phyloP scores from a whole-genome alignment of 2,797 vertebrate genomes.

The Limnodromus scolopaceus region DNA sequence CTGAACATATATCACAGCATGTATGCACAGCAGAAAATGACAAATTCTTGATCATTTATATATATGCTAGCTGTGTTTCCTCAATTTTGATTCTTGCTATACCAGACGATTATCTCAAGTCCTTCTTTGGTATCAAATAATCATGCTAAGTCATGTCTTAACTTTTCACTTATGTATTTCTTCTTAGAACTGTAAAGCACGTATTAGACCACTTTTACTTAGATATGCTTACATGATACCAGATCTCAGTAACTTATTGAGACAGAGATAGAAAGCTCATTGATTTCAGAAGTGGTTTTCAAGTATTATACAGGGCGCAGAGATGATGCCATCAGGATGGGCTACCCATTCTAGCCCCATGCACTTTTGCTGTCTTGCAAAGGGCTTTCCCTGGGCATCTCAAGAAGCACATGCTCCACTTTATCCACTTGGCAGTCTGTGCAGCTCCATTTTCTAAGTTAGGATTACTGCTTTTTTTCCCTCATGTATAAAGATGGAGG shows the following conservation, averaged over 20 bases:
- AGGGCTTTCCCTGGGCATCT: neutral
- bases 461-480: neutral
- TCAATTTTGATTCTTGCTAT: neutral
- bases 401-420: neutral
- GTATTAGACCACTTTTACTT: neutral
- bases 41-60: neutral
- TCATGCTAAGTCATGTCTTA: neutral
- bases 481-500: neutral
- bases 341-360: neutral
- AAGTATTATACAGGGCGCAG: neutral
- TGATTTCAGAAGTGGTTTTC: neutral
- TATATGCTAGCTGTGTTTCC: neutral
- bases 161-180: neutral
- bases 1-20: neutral
- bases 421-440: neutral
- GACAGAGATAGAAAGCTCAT: neutral
- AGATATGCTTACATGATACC: neutral
- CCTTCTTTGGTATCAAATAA: neutral
- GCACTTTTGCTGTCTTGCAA: neutral
- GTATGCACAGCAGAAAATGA: neutral
- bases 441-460: neutral
- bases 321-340: neutral
- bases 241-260: neutral
- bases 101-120: neutral
- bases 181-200: neutral